phyloP scores from a whole-genome alignment of 2,888 invertebrate genomes.

The Ochropleura leucogaster region DNA sequence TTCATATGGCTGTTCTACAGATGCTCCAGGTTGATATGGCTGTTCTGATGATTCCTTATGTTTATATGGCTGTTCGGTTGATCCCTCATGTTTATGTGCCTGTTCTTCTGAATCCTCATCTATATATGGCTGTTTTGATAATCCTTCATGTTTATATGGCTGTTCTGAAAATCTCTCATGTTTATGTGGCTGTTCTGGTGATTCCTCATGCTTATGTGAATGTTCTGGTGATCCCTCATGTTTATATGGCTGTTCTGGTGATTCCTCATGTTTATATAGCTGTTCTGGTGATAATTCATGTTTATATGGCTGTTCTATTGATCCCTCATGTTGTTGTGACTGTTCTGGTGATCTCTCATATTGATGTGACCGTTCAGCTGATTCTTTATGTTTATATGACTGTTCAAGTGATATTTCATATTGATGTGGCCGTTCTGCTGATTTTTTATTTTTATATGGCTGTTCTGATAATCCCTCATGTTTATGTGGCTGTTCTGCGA shows the following conservation, averaged over 20 bases:
- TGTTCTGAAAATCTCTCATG: background rate
- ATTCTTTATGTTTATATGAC: too few relatives aligned
- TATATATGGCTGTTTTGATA: background rate
- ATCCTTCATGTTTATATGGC: background rate
- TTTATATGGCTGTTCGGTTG: too few relatives aligned
- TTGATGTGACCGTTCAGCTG: background rate
- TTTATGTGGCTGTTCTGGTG: too few relatives aligned
- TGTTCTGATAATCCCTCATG: background rate
- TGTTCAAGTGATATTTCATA: too few relatives aligned
- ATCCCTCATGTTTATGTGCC: too few relatives aligned
- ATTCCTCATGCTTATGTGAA: background rate
- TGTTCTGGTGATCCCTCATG: background rate
- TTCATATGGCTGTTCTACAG: too few relatives aligned
- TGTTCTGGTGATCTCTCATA: background rate
- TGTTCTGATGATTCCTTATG: too few relatives aligned
- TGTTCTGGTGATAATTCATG: background rate
- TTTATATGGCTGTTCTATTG: background rate
- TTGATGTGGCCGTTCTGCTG: background rate
- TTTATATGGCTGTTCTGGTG: background rate
- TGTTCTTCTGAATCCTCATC: background rate
- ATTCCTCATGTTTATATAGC: too few relatives aligned
- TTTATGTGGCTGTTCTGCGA: background rate
- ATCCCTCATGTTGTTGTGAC: background rate
- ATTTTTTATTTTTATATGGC: background rate
- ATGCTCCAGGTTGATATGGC: too few relatives aligned